phyloP scores from a whole-genome alignment of 1,140 invertebrate genomes.

The Cheumatopsyche charites region DNA sequence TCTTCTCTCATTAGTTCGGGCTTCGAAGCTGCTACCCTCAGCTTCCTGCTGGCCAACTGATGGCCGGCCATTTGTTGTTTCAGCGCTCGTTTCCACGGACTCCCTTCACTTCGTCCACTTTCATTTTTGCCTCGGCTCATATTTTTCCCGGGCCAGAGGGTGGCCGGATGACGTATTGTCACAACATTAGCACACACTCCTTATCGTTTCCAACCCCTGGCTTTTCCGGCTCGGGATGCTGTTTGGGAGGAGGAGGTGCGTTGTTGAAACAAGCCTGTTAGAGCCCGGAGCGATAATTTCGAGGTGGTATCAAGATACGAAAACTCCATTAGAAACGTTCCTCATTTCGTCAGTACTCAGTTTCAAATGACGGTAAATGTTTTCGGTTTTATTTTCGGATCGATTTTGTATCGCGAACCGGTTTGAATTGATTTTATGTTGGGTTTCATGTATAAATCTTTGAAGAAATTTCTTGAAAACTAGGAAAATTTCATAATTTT shows the following conservation, averaged over 20 bases:
- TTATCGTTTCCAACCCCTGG: constrained; percentile 21
- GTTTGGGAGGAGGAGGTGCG: background rate
- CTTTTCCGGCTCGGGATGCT: no score
- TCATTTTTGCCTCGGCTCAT: constrained; percentile 23
- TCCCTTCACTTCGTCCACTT: constrained; percentile 6
- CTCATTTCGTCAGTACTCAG: no score
- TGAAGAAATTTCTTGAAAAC: no score
- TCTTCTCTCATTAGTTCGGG: constrained; percentile 33
- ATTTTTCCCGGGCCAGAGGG: constrained; percentile 22
- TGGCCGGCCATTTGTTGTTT: constrained; percentile 37
- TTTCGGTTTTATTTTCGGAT: no score
- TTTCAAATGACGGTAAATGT: no score
- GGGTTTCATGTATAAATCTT: no score
- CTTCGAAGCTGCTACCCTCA: constrained; percentile 21
- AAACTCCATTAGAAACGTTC: no score
- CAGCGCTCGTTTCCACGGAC: background rate
- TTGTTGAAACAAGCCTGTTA: background rate
- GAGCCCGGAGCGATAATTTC: no score
- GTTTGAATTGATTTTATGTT: no score
- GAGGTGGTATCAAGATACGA: no score
- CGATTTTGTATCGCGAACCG: no score
- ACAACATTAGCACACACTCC: constrained; percentile 23
- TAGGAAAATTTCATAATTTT: no score
- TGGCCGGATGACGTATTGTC: constrained; percentile 32
- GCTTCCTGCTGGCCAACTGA: constrained; percentile 32